These are phyloP conservation scores for Sarcophaga subvicina DNA, from an alignment of 2,888 invertebrate species.

Conservation along the genomic window DNA sequence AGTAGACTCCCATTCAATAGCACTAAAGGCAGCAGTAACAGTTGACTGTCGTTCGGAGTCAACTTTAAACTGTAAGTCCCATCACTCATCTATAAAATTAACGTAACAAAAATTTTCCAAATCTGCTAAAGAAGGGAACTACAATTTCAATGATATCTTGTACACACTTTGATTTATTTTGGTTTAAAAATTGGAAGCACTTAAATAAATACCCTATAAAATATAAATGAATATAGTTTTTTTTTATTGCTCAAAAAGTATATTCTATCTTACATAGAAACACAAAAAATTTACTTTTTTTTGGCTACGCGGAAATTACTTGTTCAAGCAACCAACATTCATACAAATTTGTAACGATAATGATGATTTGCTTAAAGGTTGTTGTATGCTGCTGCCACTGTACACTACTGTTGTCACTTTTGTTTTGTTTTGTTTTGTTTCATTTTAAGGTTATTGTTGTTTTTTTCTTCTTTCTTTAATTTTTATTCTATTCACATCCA, in stretches of 20 bases:
- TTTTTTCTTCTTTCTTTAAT: slow-evolving; percentile 3
- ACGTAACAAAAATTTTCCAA: not conserved
- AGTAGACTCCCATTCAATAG: no score
- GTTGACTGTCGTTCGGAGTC: no score
- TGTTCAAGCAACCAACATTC: not conserved
- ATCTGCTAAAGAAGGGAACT: not conserved
- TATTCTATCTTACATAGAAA: no score
- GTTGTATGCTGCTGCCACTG: slow-evolving; percentile 31
- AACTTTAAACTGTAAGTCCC: no score
- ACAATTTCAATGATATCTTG: no score
- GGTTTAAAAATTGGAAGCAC: no score
- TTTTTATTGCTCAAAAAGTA: no score
- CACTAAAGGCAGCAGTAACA: no score
- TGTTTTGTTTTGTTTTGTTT: not conserved
- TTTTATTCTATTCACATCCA: slow-evolving; percentile 32
- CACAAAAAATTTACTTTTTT: not conserved
- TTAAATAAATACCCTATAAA: no score
- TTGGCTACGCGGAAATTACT: not conserved
- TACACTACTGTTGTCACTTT: slow-evolving; percentile 38
- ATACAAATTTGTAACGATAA: slow-evolving; percentile 27
- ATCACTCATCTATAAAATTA: no score
- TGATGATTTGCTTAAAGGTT: slow-evolving; percentile 54
- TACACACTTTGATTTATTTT: no score
- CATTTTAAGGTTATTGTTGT: slow-evolving; percentile 44
- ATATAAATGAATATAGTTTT: no score